These are phyloP conservation scores for Brachionus manjavacas DNA, from an alignment of 1,140 invertebrate genomes.

Conservation along the genomic window DNA sequence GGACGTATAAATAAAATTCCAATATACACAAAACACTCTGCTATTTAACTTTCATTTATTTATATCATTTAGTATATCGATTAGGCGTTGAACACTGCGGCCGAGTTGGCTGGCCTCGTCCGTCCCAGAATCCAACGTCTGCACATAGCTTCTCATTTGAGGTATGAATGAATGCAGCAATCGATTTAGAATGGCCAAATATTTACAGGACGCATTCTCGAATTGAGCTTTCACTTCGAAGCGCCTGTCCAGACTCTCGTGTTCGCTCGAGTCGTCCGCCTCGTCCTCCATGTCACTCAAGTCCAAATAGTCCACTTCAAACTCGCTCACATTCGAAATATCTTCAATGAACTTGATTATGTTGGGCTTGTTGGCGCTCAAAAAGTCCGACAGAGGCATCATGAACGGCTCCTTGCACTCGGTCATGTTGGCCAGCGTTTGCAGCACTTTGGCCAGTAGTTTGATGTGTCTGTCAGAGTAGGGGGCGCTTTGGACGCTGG, in stretches of 20 bases:
- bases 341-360: slow-evolving; percentile 40
- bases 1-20: not conserved
- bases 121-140: not conserved
- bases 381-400: slow-evolving; percentile 21
- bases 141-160: slow-evolving; percentile 10
- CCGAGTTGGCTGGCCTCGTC: not conserved
- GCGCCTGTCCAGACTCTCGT: not conserved
- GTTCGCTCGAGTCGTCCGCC: not conserved
- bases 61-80: not conserved
- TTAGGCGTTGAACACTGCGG: not conserved
- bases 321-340: not conserved
- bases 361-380: slow-evolving; percentile 28
- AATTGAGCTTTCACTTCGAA: not conserved
- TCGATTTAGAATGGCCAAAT: slow-evolving; percentile 24
- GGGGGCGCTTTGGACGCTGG: not conserved
- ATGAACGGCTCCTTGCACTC: slow-evolving; percentile 41
- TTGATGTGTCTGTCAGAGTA: slow-evolving; percentile 26
- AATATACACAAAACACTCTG: not conserved
- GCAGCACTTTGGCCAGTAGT: slow-evolving; percentile 27
- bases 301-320: not conserved
- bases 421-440: slow-evolving; percentile 39
- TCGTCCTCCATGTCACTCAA: not conserved
- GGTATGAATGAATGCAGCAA: slow-evolving; percentile 7
- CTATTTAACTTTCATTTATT: not conserved
- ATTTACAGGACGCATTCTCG: slow-evolving; percentile 37